These are phyloP conservation scores for Montifringilla adamsi DNA, from an alignment of 2,113 vertebrate genomes.

Conservation along the genomic window DNA sequence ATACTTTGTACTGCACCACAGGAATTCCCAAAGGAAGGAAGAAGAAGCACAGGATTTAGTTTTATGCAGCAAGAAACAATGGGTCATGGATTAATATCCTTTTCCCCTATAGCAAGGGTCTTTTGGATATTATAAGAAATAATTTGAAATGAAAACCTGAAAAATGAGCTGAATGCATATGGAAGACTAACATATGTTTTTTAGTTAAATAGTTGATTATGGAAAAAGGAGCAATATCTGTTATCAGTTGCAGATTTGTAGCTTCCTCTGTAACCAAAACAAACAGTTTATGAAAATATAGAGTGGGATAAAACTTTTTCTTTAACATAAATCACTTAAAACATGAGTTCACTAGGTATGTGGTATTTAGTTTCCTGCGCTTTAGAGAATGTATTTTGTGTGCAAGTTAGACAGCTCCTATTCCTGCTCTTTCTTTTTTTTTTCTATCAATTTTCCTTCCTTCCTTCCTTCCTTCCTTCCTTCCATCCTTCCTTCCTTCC, in stretches of 20 bases:
- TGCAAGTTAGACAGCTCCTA: neutral
- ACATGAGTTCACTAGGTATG: neutral
- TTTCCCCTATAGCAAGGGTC: neutral
- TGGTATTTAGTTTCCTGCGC: neutral
- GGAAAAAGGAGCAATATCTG: neutral
- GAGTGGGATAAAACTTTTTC: neutral
- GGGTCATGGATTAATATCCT: neutral
- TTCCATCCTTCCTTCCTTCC: no score
- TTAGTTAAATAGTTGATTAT: slow-evolving; percentile 17
- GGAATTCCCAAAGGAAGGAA: neutral
- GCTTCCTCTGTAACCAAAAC: neutral
- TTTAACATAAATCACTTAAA: neutral
- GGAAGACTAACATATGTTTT: neutral
- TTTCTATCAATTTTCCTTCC: neutral
- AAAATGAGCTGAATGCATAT: neutral
- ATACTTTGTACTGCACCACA: neutral
- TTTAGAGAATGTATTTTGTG: neutral
- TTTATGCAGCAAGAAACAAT: neutral
- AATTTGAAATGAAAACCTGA: neutral
- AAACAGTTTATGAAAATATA: neutral
- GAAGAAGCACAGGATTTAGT: neutral
- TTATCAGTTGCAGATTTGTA: neutral
- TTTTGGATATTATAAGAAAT: neutral
- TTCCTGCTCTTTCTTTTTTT: neutral
- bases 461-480: no score